Conservation (phyloP, 2,797 vertebrate species). For the Etheostoma perlongum region DNA sequence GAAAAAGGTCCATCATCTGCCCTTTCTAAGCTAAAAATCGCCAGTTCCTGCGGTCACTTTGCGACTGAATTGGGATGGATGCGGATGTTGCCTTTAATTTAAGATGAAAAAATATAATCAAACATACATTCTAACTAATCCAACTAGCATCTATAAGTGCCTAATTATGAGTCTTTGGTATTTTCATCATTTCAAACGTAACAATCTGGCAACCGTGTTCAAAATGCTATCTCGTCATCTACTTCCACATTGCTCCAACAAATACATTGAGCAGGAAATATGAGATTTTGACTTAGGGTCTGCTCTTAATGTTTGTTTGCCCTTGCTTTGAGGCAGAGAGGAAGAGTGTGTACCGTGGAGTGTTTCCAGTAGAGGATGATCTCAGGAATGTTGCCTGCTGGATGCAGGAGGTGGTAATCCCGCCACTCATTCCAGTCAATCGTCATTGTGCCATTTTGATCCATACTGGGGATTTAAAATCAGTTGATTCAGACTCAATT, state of each 20-base stretch:
- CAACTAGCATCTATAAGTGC: neutral
- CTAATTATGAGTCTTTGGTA: neutral
- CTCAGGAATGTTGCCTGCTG: conserved; percentile 95
- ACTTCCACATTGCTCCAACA: neutral
- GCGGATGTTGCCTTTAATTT: neutral
- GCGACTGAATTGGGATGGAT: neutral
- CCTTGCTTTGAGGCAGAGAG: neutral
- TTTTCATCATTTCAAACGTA: neutral
- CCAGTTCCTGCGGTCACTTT: too few species aligned
- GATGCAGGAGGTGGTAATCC: conserved; percentile 95
- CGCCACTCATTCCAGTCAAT: conserved; percentile 98
- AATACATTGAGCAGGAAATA: neutral
- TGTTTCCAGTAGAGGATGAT: conserved; percentile 99
- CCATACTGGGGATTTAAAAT: conserved; percentile 87
- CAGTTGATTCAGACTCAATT: neutral
- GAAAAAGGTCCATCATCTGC: too few species aligned
- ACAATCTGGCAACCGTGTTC: neutral
- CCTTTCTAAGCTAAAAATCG: too few species aligned
- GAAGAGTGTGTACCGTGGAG: conserved; percentile 90
- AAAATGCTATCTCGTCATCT: neutral
- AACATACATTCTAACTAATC: neutral
- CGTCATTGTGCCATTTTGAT: conserved; percentile 97
- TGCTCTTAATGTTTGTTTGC: neutral
- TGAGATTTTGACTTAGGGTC: neutral
- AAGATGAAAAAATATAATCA: too few species aligned